Evolutionary conservation across 2,113 vertebrate species (phyloP).

Genomic region (Brienomyrus brachyistius): DNA sequence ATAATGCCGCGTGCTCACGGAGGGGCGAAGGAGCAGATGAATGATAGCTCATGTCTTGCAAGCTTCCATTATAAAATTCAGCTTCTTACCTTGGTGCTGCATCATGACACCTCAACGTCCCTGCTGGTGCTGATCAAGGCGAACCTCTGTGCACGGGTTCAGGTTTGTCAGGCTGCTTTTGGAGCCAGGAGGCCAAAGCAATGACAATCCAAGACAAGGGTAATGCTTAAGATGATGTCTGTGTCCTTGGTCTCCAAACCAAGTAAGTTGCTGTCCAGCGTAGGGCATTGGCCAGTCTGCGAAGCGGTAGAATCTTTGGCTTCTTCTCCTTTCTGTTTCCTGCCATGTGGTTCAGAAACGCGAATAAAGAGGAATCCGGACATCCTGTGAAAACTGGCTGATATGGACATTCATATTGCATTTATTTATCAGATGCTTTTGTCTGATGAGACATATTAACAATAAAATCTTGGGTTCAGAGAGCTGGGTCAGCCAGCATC

Average conservation of each 20-base stretch:
- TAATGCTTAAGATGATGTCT: not conserved
- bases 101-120: not conserved
- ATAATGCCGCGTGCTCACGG: not conserved
- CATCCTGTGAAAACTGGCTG: not conserved
- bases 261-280: not conserved
- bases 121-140: not conserved
- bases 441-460: not conserved
- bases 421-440: not conserved
- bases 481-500: not conserved
- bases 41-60: not conserved
- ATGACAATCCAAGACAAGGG: not conserved
- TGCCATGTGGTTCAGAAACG: constrained; percentile 8
- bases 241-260: not conserved
- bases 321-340: constrained; percentile 57
- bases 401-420: not conserved
- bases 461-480: not conserved
- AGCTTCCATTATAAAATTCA: not conserved
- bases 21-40: not conserved
- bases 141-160: not conserved
- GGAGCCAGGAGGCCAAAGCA: not conserved
- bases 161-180: not conserved
- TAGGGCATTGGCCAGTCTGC: not conserved
- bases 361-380: not conserved
- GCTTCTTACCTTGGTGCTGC: not conserved
- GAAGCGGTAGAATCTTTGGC: not conserved